Evolutionary conservation across 2,113 vertebrate species (phyloP).

Genomic region (Vanacampus margaritifer): DNA sequence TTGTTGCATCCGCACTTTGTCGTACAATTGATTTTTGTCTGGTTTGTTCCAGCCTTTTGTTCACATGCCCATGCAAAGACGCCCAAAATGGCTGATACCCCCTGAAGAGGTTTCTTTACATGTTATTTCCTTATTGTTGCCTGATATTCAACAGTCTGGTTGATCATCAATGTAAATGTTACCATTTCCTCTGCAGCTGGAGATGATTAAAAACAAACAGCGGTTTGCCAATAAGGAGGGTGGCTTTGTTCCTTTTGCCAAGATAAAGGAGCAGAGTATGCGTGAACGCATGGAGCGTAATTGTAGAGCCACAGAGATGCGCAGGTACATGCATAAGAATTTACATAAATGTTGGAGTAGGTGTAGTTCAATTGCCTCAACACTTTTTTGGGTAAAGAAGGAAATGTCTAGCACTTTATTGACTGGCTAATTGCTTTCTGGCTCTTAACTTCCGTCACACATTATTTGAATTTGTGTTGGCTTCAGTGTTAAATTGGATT

Average conservation of each 20-base stretch:
- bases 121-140: background rate
- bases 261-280: conserved; percentile 93
- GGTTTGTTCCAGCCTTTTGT: conserved; percentile 52
- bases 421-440: background rate
- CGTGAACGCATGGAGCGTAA: conserved; percentile 86
- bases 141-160: background rate
- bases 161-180: background rate
- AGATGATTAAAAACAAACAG: conserved; percentile 80
- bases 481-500: background rate
- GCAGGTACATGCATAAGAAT: conserved; percentile 74
- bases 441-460: background rate
- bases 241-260: conserved; percentile 91
- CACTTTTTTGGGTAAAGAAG: background rate
- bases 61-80: conserved; percentile 62
- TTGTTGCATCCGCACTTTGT: background rate
- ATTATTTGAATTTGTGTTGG: background rate
- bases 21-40: background rate
- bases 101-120: conserved; percentile 66
- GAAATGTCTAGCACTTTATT: no score
- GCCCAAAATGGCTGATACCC: conserved; percentile 71
- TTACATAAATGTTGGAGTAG: no score
- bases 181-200: conserved; percentile 43
- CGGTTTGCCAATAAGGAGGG: conserved; percentile 79
- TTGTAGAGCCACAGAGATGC: conserved; percentile 84
- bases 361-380: background rate